Conservation (phyloP, 2,113 vertebrate species). For the Cichladusa arquata region DNA sequence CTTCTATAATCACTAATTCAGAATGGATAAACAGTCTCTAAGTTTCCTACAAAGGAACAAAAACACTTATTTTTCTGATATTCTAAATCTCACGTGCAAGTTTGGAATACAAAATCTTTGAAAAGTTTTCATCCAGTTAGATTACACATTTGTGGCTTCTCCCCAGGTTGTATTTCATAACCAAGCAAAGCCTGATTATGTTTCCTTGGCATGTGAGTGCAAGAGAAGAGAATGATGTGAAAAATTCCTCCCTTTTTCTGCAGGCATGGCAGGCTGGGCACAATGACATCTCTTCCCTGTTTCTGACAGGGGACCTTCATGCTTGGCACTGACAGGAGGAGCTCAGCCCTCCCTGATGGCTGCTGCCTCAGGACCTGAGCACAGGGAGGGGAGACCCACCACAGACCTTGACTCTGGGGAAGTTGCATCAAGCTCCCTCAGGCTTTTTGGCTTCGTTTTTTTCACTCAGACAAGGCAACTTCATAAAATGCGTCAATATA, state of each 20-base stretch:
- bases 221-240: background rate
- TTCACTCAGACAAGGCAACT: background rate
- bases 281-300: background rate
- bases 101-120: background rate
- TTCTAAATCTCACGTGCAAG: background rate
- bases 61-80: background rate
- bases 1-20: background rate
- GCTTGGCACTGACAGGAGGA: background rate
- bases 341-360: background rate
- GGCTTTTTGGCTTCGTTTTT: background rate
- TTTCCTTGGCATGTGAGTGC: background rate
- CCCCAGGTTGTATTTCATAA: background rate
- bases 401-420: background rate
- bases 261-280: rapidly evolving
- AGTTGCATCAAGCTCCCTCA: background rate
- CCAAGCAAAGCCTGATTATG: background rate
- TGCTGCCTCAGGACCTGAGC: background rate
- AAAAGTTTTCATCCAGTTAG: background rate
- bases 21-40: background rate
- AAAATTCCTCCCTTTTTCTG: background rate
- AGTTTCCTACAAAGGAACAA: background rate
- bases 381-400: background rate
- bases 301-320: background rate
- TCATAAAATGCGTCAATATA: background rate
- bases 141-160: background rate